Base-by-base conservation (phyloP, 2,888 invertebrate genomes). In the Cephonodes hylas region DNA sequence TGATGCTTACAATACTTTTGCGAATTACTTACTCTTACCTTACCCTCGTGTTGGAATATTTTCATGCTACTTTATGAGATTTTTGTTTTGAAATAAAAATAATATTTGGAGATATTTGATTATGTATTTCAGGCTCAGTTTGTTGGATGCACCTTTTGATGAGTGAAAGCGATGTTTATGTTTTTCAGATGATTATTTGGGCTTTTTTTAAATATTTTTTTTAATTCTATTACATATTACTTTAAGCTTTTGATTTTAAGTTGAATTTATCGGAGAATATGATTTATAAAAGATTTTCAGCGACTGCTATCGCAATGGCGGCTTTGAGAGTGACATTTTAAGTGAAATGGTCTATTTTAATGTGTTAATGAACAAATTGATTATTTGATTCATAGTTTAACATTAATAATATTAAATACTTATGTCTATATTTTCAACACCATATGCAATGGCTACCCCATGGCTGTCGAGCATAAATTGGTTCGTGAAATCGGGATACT, bases 1-100 rank as follows among this genome's bases (percentile, higher is more conserved):
- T 67, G 46, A 60, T 67, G 66, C 53, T 65, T 68, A 60, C 25
- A 62, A 48, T 62, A 27, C 53, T 48, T 46, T 61, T 48, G 13
- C 22, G 18, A 53, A 18, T 18, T 27, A 31, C 31, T n/a, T n/a
- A n/a, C n/a, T n/a, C n/a, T n/a, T n/a, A n/a, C n/a, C n/a, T n/a
- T 53, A 27, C 27, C 31, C 27, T 53, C 18, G 3, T 31, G 13
- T 27, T 53, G 27, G 31, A 31, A 18, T 18, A 31, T 18, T 31
- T 0, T 8, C 27, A 10, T 10, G 8, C 23, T 46, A n/a, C 18
- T 10, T 53, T 31, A 31, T 27, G 27, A 10, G 1, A 6, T 31
- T 53, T 10, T 53, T 15, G 0, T 31, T 27, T n/a, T n/a, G 7
- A 15, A 25, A 1, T 13, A 23, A 23, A 46, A 0, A 1, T 20